A percentile compares a stretch with the other conserved stretches of the same genome.
Conservation (phyloP, 2,797 vertebrate genomes). For the Molossus alvarezi region DNA sequence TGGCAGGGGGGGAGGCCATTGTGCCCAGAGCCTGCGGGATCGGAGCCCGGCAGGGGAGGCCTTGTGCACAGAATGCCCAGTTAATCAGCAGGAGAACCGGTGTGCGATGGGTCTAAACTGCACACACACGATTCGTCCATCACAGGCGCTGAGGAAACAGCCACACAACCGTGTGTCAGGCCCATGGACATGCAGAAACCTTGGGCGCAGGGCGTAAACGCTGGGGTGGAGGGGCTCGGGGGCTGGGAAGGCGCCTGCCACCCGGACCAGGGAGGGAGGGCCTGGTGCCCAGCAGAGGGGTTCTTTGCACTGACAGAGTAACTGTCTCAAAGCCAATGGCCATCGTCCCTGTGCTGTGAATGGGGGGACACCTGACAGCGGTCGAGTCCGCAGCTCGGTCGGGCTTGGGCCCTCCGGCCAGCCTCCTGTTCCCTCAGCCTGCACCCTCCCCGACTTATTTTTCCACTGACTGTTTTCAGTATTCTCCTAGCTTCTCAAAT, state of each 20-base stretch:
- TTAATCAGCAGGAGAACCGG: not conserved
- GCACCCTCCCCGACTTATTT: not conserved
- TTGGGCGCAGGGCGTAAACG: no score
- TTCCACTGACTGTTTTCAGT: not conserved
- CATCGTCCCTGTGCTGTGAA: not conserved
- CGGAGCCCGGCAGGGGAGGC: no score
- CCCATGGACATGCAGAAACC: no score
- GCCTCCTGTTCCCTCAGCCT: not conserved
- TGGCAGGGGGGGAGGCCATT: no score
- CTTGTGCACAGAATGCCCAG: no score
- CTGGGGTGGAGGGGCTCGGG: no score
- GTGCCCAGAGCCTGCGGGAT: no score
- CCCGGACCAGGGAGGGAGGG: not conserved
- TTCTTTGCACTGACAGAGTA: not conserved
- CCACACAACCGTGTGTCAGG: not conserved
- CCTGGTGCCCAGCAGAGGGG: not conserved
- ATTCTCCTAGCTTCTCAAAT: not conserved
- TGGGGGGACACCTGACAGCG: no score
- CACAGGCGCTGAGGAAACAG: not conserved
- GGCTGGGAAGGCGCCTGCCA: not conserved
- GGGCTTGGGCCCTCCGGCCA: not conserved
- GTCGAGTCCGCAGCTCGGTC: no score
- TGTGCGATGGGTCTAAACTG: not conserved
- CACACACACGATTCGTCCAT: not conserved
- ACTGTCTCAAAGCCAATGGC: not conserved